Evolutionary conservation across 1,140 invertebrate genomes (phyloP).

Genomic region (Halictus rubicundus): DNA sequence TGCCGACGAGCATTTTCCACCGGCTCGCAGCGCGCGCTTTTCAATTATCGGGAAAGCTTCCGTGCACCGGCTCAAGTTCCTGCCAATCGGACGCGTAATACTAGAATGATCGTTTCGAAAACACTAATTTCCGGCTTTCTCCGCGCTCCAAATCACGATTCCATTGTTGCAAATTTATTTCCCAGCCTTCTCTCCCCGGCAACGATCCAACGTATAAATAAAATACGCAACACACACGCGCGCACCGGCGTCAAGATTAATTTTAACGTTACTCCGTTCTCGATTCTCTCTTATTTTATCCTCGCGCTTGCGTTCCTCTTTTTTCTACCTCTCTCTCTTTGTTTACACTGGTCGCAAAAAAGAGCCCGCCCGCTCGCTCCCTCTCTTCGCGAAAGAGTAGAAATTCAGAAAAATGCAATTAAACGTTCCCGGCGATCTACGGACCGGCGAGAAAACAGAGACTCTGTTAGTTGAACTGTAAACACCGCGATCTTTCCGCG

Average conservation of each 20-base stretch:
- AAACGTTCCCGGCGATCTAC: neutral
- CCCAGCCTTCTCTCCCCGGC: neutral
- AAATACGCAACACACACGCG: neutral
- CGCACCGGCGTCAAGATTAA: too few relatives aligned
- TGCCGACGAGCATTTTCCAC: too few relatives aligned
- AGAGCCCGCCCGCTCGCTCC: too few relatives aligned
- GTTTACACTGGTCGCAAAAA: too few relatives aligned
- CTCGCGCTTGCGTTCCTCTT: too few relatives aligned
- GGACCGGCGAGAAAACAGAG: neutral
- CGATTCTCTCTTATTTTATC: too few relatives aligned
- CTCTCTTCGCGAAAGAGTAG: neutral
- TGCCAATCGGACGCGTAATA: slow-evolving; percentile 5
- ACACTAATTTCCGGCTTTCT: neutral
- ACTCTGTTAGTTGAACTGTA: neutral
- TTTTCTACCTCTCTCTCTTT: too few relatives aligned
- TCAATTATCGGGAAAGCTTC: slow-evolving; percentile 31
- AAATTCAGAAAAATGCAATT: slow-evolving; percentile 21
- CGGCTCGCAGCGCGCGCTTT: neutral
- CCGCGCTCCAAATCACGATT: neutral
- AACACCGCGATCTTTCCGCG: neutral
- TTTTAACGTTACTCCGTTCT: too few relatives aligned
- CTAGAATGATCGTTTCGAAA: neutral
- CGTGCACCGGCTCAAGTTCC: neutral
- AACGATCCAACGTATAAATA: neutral
- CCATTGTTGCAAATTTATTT: neutral